A percentile compares a stretch with the other conserved stretches of the same genome.
Evolutionary conservation across 2,888 invertebrate genomes (phyloP).

Genomic region (Mythimna lalbum): DNA sequence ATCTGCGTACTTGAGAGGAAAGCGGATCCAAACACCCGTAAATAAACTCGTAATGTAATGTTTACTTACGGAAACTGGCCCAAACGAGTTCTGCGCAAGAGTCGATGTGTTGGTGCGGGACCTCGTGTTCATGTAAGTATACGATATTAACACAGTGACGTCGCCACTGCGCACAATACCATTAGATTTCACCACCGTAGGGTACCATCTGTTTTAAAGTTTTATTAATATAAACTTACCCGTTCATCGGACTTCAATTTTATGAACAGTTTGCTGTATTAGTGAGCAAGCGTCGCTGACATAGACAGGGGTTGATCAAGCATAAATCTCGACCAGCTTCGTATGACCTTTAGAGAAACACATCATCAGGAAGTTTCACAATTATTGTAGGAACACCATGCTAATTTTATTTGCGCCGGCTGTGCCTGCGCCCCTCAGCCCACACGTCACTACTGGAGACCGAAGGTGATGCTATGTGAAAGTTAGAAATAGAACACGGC

Average conservation of each 20-base stretch:
- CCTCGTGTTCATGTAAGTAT: background rate
- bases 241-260: no score
- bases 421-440: background rate
- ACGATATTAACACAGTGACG: conserved; percentile 20
- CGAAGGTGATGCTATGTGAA: background rate
- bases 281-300: background rate
- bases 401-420: no score
- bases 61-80: conserved; percentile 1
- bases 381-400: background rate
- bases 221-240: background rate
- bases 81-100: conserved; percentile 1
- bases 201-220: background rate
- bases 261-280: no score
- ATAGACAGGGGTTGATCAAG: background rate
- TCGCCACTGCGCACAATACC: conserved; percentile 9
- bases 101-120: background rate
- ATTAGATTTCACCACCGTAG: conserved; percentile 19
- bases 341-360: background rate
- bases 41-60: background rate
- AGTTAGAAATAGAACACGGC: background rate
- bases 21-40: conserved; percentile 1
- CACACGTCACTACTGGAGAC: background rate
- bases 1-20: background rate
- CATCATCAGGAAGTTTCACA: background rate
- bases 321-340: background rate